A percentile compares a stretch with the other conserved stretches of the same genome.
phyloP scores from a whole-genome alignment of 1,140 invertebrate species.

The Pteromalus puparum region DNA sequence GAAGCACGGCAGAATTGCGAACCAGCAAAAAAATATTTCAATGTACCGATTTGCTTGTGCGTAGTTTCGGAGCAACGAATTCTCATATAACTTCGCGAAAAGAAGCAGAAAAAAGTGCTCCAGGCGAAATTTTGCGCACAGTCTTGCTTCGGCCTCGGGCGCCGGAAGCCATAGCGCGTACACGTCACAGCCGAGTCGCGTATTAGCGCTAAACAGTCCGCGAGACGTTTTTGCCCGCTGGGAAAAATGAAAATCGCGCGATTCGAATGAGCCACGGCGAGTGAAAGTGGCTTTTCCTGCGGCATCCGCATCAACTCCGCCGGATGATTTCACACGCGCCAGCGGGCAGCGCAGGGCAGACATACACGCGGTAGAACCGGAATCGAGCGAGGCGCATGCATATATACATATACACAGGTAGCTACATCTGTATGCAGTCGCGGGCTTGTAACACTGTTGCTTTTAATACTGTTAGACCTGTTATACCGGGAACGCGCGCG shows the following conservation, averaged over 20 bases:
- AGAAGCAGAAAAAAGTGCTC: neutral
- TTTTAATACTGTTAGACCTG: slow-evolving; percentile 49
- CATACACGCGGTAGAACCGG: slow-evolving; percentile 19
- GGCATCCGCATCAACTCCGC: neutral
- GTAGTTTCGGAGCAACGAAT: neutral
- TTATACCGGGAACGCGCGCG: slow-evolving; percentile 39
- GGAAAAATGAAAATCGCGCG: slow-evolving; percentile 35
- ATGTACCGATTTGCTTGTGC: neutral
- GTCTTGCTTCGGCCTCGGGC: neutral
- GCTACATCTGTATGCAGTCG: slow-evolving; percentile 3
- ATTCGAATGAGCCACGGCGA: neutral
- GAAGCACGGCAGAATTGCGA: slow-evolving; percentile 6
- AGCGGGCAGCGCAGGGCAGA: neutral
- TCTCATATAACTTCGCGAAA: too few relatives aligned
- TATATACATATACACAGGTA: slow-evolving; percentile 7
- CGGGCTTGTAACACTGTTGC: slow-evolving; percentile 32
- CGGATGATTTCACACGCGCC: slow-evolving; percentile 50
- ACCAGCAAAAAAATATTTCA: slow-evolving; percentile 19
- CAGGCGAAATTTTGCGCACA: neutral
- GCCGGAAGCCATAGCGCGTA: neutral
- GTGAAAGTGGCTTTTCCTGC: slow-evolving; percentile 45
- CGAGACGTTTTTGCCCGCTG: neutral
- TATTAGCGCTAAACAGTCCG: neutral
- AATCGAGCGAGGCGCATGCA: slow-evolving; percentile 30
- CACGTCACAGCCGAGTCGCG: neutral